Conservation (phyloP, 2,888 invertebrate species). For the Heliothis peltigera region DNA sequence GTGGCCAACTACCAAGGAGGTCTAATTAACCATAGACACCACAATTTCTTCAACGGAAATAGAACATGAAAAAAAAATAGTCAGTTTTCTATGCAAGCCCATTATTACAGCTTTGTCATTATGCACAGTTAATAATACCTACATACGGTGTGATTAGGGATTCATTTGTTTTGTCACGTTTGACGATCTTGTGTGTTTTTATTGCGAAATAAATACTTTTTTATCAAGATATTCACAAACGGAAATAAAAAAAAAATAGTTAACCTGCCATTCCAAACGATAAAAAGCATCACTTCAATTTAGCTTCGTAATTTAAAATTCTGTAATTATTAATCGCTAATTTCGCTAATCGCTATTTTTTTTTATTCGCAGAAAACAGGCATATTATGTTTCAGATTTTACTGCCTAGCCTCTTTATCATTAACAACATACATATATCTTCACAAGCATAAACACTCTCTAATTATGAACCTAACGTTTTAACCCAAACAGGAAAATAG, state of each 20-base stretch:
- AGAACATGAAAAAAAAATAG: conserved; percentile 68
- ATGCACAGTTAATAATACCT: conserved; percentile 57
- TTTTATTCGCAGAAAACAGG: too few relatives aligned
- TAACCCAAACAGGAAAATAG: neutral
- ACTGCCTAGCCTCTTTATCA: too few relatives aligned
- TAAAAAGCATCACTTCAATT: too few relatives aligned
- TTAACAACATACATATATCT: too few relatives aligned
- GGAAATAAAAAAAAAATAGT: too few relatives aligned
- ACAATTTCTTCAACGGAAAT: conserved; percentile 73
- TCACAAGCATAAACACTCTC: too few relatives aligned
- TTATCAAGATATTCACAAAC: neutral
- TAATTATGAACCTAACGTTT: conserved; percentile 22
- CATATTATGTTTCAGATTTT: neutral
- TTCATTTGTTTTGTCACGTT: conserved; percentile 51
- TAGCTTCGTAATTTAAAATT: too few relatives aligned
- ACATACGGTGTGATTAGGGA: conserved; percentile 45
- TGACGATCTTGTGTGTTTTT: conserved; percentile 16
- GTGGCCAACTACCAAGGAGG: conserved; percentile 59
- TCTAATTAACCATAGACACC: conserved; percentile 71
- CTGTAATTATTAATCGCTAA: too few relatives aligned
- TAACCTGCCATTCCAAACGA: too few relatives aligned
- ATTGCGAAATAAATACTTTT: conserved; percentile 6
- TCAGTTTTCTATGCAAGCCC: conserved; percentile 56
- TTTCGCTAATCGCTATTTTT: too few relatives aligned
- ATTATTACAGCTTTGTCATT: conserved; percentile 60